Conservation (phyloP, 2,113 vertebrate species). For the Gila orcuttii region DNA sequence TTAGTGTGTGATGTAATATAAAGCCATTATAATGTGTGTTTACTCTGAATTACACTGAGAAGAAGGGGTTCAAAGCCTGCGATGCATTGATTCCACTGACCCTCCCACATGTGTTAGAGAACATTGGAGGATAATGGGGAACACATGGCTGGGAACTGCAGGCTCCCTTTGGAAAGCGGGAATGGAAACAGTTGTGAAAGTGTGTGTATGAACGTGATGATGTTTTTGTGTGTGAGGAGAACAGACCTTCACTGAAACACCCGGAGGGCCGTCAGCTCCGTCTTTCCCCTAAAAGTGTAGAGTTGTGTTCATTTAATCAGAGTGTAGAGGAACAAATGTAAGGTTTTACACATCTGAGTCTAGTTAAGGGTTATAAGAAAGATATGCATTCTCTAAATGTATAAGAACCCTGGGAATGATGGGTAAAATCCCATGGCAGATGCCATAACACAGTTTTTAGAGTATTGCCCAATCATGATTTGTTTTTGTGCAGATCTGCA, state of each 20-base stretch:
- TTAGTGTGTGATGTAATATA: background rate
- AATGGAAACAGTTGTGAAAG: conserved; percentile 44
- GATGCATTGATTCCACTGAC: conserved; percentile 4
- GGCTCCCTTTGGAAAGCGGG: conserved; percentile 23
- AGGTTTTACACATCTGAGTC: background rate
- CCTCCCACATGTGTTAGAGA: conserved; percentile 45
- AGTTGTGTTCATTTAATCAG: background rate
- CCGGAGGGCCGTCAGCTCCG: conserved; percentile 70
- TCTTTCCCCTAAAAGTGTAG: conserved; percentile 72
- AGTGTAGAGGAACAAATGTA: no score
- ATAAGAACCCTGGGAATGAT: background rate
- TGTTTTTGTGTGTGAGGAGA: background rate
- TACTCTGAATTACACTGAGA: background rate
- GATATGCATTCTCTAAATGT: background rate
- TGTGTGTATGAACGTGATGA: background rate
- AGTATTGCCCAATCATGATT: background rate
- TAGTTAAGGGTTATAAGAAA: background rate
- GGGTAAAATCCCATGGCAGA: background rate
- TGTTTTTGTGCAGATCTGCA: background rate
- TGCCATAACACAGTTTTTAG: background rate
- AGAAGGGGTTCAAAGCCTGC: conserved; percentile 13
- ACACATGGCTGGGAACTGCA: conserved; percentile 44
- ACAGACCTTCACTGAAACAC: conserved; percentile 76
- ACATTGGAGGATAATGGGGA: conserved; percentile 51
- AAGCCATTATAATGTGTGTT: background rate